Evolutionary conservation across 2,888 invertebrate species (phyloP), one percentile per base, ranked within the genome.

Genomic region (Nymphalis c-album): DNA sequence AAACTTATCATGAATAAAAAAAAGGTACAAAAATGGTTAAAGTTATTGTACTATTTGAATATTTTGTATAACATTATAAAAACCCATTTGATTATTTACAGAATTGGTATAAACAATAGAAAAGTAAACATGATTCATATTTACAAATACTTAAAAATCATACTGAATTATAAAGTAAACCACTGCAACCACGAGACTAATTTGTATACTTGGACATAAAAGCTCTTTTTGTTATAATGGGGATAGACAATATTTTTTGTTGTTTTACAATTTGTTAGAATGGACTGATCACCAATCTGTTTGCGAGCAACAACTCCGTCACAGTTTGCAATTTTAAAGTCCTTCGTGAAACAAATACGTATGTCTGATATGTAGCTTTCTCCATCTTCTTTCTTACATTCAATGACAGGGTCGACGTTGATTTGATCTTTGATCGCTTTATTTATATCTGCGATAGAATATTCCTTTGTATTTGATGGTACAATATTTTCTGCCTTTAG

Each of bases 301-400:
- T 72, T 67, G 17, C 51, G 63, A 51, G 65, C 63, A 13, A 80
- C 67, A 1, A 94, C 90, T 13, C 94, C 93, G 82, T 95, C 94
- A 79, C 96, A 97, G 79, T 96, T 93, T 3, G 93, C 90, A 18
- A 95, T 79, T 48, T 93, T 82, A 22, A 97, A 83, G 0, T 86
- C 82, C 79, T 96, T 96, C 78, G 95, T 91, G 74, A 97, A 95
- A 78, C 97, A 97, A 61, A 97, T 93, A 22, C 96, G 91, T 64
- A 97, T 94, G 82, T 97, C 96, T 22, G 94, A 93, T 61, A 97
- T 80, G 77, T 94, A 94, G 3, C 93, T 93, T 22, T 93, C 85
- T 26, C 93, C 93, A 1, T 93, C 85, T 79, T 95, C 94, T 48
- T 88, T 90, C 7, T 93, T 85, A 77, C 96, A 96, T 77, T 94